Evolutionary conservation across 2,113 vertebrate genomes (phyloP).

Genomic region (Rhineura floridana): DNA sequence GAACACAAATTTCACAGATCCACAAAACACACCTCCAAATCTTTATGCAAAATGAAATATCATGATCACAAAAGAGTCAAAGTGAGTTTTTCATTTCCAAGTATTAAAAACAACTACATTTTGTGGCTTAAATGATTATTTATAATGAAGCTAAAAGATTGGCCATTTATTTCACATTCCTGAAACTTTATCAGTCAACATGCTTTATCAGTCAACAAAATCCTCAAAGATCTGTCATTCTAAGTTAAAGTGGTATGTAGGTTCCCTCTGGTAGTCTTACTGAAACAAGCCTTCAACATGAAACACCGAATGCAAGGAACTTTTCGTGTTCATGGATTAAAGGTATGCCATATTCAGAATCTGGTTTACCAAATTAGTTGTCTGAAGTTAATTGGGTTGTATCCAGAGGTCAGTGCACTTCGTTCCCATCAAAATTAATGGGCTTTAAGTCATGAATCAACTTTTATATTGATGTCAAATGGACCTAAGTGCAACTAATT

Average conservation of each 20-base stretch:
- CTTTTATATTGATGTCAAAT: not conserved
- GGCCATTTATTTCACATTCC: not conserved
- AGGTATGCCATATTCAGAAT: not conserved
- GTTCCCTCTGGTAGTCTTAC: slow-evolving; percentile 66
- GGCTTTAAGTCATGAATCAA: not conserved
- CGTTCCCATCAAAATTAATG: not conserved
- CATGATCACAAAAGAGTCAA: not conserved
- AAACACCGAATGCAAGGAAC: not conserved
- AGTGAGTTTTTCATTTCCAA: not conserved
- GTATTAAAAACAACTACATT: not conserved
- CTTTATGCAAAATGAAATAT: not conserved
- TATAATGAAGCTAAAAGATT: not conserved
- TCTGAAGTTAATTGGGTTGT: too few relatives aligned
- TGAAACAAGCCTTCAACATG: not conserved
- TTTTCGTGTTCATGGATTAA: too few relatives aligned
- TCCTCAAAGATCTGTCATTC: not conserved
- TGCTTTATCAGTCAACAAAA: not conserved
- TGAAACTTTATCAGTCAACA: not conserved
- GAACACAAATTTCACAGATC: not conserved
- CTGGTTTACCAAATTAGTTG: not conserved
- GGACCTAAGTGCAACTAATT: too few relatives aligned
- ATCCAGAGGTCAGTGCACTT: not conserved
- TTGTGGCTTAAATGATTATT: not conserved
- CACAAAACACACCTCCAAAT: not conserved
- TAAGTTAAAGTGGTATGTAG: not conserved